A percentile compares a stretch with the other conserved stretches of the same genome.
phyloP scores from a whole-genome alignment of 2,113 vertebrate genomes.

The Anhinga rufa region DNA sequence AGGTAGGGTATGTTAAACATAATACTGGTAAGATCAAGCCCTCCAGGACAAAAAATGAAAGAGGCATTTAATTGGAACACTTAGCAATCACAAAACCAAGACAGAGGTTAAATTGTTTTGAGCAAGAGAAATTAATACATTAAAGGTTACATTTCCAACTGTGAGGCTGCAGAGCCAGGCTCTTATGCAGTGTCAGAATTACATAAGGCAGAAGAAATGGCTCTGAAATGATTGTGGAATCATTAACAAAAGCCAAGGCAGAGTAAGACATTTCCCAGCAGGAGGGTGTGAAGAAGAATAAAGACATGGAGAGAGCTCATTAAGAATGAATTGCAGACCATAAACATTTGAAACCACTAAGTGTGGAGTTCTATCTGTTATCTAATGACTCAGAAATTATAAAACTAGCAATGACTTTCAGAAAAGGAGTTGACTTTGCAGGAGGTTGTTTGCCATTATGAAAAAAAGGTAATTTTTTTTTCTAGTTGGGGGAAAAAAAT shows the following conservation, averaged over 20 bases:
- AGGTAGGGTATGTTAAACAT: conserved; percentile 62
- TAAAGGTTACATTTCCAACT: conserved; percentile 87
- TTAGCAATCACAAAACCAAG: conserved; percentile 85
- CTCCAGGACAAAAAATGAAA: conserved; percentile 77
- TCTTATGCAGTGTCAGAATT: conserved; percentile 79
- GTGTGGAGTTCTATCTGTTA: conserved; percentile 86
- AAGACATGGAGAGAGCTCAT: conserved; percentile 87
- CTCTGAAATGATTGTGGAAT: conserved; percentile 83
- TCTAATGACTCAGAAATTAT: conserved; percentile 89
- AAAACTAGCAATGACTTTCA: conserved; percentile 84
- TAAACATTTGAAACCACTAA: conserved; percentile 87
- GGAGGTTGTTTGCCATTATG: conserved; percentile 75
- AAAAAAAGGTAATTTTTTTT: conserved; percentile 62
- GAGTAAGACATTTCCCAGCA: conserved; percentile 85
- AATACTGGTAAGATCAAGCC: conserved; percentile 71
- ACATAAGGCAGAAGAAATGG: conserved; percentile 84
- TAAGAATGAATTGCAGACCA: conserved; percentile 90
- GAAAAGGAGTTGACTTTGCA: conserved; percentile 81
- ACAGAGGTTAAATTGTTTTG: conserved; percentile 90
- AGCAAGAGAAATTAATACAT: conserved; percentile 88
- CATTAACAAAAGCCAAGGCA: conserved; percentile 84
- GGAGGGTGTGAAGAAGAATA: conserved; percentile 81
- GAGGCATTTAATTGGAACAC: conserved; percentile 83
- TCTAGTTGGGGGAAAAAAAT: conserved; percentile 24
- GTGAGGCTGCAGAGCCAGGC: conserved; percentile 78